Evolutionary conservation across 2,888 invertebrate species (phyloP).

Genomic region (Drosophila formosana): DNA sequence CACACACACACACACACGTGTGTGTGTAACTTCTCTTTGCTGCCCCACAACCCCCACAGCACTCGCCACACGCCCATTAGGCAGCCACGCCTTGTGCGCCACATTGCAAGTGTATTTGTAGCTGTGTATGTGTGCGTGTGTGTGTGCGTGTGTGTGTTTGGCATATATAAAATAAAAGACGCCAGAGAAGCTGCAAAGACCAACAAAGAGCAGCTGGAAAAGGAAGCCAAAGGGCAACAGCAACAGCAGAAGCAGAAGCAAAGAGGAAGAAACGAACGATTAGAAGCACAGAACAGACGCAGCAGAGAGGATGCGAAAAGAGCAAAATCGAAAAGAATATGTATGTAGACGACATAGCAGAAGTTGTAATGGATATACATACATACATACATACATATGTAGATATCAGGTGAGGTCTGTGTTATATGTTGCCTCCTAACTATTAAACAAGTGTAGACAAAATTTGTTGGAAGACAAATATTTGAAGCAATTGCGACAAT

Average conservation of each 20-base stretch:
- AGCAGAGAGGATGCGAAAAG: neutral
- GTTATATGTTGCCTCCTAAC: no score
- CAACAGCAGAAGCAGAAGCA: slow-evolving; percentile 9
- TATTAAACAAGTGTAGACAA: no score
- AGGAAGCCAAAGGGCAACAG: slow-evolving; percentile 12
- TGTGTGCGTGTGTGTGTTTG: slow-evolving; percentile 22
- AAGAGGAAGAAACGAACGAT: neutral
- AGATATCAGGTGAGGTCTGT: no score
- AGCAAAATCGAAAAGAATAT: neutral
- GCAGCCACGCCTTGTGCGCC: slow-evolving; percentile 56
- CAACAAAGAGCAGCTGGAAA: slow-evolving; percentile 25
- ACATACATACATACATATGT: no score
- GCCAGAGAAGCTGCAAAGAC: slow-evolving; percentile 35
- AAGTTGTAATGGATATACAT: no score
- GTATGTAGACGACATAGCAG: no score
- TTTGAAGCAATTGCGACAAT: no score
- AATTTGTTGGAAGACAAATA: no score
- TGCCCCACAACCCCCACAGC: neutral
- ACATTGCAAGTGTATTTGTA: slow-evolving; percentile 48
- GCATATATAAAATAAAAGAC: slow-evolving; percentile 55
- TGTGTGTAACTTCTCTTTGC: slow-evolving; percentile 42
- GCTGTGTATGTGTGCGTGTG: neutral
- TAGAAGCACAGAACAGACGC: neutral
- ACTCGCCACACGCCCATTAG: slow-evolving; percentile 10
- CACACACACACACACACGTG: neutral